Percentiles rank a stretch among this genome's conserved stretches.
Evolutionary conservation across 1,140 invertebrate genomes (phyloP).

Genomic region (Pseudomyrmex cubaensis): DNA sequence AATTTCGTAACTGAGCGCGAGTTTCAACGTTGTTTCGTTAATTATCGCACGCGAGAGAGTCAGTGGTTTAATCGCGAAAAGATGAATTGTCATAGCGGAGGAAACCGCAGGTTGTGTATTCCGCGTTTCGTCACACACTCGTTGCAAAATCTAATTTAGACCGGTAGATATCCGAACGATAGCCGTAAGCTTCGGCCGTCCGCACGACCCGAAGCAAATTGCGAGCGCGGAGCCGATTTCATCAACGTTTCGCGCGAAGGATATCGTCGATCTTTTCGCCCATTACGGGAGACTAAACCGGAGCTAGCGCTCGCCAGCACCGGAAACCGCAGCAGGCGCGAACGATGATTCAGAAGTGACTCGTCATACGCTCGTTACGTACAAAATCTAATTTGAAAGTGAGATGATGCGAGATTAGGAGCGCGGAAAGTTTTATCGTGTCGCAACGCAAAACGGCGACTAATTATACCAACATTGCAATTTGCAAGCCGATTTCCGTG

Average conservation of each 20-base stretch:
- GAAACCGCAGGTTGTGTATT: constrained; percentile 48
- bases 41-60: background rate
- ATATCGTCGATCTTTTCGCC: constrained; percentile 56
- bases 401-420: constrained; percentile 47
- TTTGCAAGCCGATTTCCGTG: constrained; percentile 12
- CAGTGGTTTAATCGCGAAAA: constrained; percentile 28
- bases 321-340: constrained; percentile 56
- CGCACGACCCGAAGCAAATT: constrained; percentile 42
- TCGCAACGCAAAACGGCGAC: constrained; percentile 14
- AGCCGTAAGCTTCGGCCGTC: constrained; percentile 5
- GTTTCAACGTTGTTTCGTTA: background rate
- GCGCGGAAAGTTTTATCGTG: constrained; percentile 42
- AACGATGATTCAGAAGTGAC: constrained; percentile 42
- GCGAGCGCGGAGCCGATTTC: constrained; percentile 50
- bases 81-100: constrained; percentile 39
- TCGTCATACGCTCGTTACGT: constrained; percentile 45
- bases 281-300: constrained; percentile 39
- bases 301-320: constrained; percentile 12
- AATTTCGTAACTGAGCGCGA: background rate
- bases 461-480: constrained; percentile 26
- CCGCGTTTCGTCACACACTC: constrained; percentile 49
- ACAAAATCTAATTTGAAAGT: constrained; percentile 59
- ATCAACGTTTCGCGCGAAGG: constrained; percentile 48
- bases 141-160: constrained; percentile 54
- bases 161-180: constrained; percentile 18